Percentiles rank a stretch among this genome's conserved stretches.
phyloP scores from a whole-genome alignment of 2,797 vertebrate species.

The Novumbra hubbsi region DNA sequence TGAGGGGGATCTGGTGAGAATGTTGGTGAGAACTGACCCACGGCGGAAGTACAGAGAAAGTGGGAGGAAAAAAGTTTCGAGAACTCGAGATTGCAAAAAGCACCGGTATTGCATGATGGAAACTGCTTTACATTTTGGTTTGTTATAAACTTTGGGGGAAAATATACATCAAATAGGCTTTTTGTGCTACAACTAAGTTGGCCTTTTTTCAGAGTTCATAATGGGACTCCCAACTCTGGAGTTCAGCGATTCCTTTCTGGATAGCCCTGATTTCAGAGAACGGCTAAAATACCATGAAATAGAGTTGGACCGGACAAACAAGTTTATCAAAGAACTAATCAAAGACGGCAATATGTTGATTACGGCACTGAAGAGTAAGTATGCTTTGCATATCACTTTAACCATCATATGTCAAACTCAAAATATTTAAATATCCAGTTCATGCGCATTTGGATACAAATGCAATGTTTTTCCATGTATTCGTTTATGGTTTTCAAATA shows the following conservation, averaged over 20 bases:
- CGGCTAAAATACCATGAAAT: constrained; percentile 92
- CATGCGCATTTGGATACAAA: no score
- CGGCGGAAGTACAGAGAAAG: constrained; percentile 64
- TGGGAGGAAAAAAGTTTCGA: constrained; percentile 47
- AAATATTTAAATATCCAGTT: no score
- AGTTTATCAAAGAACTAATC: constrained; percentile 97
- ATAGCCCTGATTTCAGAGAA: constrained; percentile 95
- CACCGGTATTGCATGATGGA: constrained; percentile 43
- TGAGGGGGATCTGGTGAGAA: constrained; percentile 13
- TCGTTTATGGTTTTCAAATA: background rate
- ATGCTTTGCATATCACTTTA: background rate
- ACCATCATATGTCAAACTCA: background rate
- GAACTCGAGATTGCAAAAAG: constrained; percentile 24
- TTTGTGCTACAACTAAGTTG: background rate
- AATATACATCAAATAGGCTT: background rate
- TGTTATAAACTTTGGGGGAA: background rate
- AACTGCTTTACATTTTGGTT: constrained; percentile 12
- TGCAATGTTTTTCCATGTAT: no score
- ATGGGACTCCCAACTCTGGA: constrained; percentile 97
- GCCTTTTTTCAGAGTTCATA: background rate
- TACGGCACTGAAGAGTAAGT: constrained; percentile 91
- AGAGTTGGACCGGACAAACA: constrained; percentile 93
- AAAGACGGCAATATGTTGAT: constrained; percentile 97
- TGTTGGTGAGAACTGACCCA: constrained; percentile 9
- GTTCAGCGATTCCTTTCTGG: constrained; percentile 95